Conservation (phyloP, 1,140 invertebrate species). For the Eubasilissa regina region DNA sequence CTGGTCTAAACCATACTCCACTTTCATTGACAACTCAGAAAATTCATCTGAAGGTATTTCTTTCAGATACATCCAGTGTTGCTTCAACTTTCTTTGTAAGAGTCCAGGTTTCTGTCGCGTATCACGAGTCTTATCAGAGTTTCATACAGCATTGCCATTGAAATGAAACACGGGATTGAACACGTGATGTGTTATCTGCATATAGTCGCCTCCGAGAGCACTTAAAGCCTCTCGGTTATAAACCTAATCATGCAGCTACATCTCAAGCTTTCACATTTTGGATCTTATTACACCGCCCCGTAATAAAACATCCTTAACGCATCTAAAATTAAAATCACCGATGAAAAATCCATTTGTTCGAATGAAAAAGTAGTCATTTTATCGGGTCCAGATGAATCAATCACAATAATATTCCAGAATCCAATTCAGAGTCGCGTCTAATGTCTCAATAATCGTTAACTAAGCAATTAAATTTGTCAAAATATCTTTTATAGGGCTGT, state of each 20-base stretch:
- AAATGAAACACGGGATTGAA: too few species aligned
- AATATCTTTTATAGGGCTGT: constrained; percentile 45
- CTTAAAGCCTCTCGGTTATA: not conserved
- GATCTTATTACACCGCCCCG: not conserved
- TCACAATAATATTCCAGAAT: constrained; percentile 23
- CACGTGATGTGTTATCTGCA: too few species aligned
- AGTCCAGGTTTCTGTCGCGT: too few species aligned
- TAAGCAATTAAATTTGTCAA: constrained; percentile 40
- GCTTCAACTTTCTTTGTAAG: too few species aligned
- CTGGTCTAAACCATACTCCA: too few species aligned
- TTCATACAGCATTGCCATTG: too few species aligned
- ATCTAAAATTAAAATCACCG: constrained; percentile 6
- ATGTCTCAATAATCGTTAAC: constrained; percentile 55
- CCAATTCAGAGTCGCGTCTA: constrained; percentile 40
- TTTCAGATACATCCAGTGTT: too few species aligned
- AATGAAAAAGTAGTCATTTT: constrained; percentile 1
- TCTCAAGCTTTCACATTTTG: not conserved
- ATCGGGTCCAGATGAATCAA: constrained; percentile 23
- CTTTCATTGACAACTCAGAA: too few species aligned
- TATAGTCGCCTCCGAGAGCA: too few species aligned
- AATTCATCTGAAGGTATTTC: too few species aligned
- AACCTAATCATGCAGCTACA: not conserved
- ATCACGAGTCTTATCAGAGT: too few species aligned
- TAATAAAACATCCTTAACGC: constrained; percentile 16
- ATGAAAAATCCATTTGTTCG: not conserved